Evolutionary conservation across 2,888 invertebrate species (phyloP).

Genomic region (Isoperla grammatica): DNA sequence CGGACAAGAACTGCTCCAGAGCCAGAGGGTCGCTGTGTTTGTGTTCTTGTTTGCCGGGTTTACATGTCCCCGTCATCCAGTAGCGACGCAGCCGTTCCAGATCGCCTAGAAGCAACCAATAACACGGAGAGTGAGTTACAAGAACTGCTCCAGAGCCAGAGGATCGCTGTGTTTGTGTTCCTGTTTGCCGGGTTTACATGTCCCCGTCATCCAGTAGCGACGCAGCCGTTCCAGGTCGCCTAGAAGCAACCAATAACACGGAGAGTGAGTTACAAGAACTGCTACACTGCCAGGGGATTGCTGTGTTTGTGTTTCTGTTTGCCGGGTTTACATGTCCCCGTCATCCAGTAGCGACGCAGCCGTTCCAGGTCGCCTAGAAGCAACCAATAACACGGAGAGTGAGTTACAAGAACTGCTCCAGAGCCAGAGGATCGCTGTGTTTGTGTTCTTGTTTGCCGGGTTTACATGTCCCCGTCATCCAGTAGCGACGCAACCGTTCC

Average conservation of each 20-base stretch:
- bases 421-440: slow-evolving; percentile 82
- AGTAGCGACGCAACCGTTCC: slow-evolving; percentile 88
- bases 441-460: slow-evolving; percentile 85
- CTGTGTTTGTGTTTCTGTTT: slow-evolving; percentile 88
- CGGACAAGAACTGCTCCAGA: slow-evolving; percentile 93
- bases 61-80: slow-evolving; percentile 97
- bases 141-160: slow-evolving; percentile 88
- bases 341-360: slow-evolving; percentile 94
- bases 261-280: slow-evolving; percentile 96
- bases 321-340: slow-evolving; percentile 89
- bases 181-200: slow-evolving; percentile 87
- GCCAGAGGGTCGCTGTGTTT: slow-evolving; percentile 87
- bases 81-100: slow-evolving; percentile 89
- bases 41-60: slow-evolving; percentile 85
- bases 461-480: slow-evolving; percentile 96
- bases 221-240: slow-evolving; percentile 91
- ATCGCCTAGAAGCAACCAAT: slow-evolving; percentile 70
- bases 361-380: slow-evolving; percentile 81
- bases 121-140: slow-evolving; percentile 94
- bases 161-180: slow-evolving; percentile 88
- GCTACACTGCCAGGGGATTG: slow-evolving; percentile 84
- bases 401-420: slow-evolving; percentile 96
- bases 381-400: slow-evolving; percentile 64
- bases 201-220: slow-evolving; percentile 96
- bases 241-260: slow-evolving; percentile 72